Evolutionary conservation across 2,113 vertebrate genomes (phyloP).

Genomic region (Serinus canaria): DNA sequence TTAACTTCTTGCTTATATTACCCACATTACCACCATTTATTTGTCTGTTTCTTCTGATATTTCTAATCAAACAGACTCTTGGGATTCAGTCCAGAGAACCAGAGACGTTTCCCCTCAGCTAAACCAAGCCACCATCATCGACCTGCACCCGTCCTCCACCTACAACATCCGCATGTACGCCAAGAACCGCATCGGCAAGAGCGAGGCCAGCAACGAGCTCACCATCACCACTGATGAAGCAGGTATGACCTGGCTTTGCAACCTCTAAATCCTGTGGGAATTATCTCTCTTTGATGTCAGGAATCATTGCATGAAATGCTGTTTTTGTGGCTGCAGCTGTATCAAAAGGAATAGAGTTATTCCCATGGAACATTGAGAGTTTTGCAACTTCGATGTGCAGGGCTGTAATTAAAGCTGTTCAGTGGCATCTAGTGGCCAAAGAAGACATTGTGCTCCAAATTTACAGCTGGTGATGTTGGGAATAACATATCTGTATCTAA

Average conservation of each 20-base stretch:
- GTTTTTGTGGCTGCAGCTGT: background rate
- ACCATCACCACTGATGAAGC: slow-evolving; percentile 98
- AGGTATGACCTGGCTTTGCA: slow-evolving; percentile 68
- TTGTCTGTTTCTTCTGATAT: background rate
- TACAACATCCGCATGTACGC: slow-evolving; percentile 99
- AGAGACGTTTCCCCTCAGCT: slow-evolving; percentile 98
- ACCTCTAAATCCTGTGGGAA: background rate
- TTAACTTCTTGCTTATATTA: background rate
- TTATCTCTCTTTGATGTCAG: background rate
- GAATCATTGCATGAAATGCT: background rate
- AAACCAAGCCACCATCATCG: slow-evolving; percentile 98
- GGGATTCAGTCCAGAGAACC: slow-evolving; percentile 97
- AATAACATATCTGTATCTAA: background rate
- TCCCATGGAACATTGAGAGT: background rate
- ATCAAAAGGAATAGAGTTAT: background rate
- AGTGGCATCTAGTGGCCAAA: slow-evolving; percentile 58
- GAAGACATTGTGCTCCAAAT: background rate
- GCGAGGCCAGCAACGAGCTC: slow-evolving; percentile 97
- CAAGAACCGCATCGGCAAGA: slow-evolving; percentile 97
- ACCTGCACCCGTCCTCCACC: slow-evolving; percentile 97
- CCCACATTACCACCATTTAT: background rate
- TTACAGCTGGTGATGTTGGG: background rate
- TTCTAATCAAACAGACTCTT: slow-evolving; percentile 83
- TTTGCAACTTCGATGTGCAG: background rate
- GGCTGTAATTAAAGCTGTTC: slow-evolving; percentile 18